Evolutionary conservation across 2,113 vertebrate genomes (phyloP).

Genomic region (Eubucco bourcierii): DNA sequence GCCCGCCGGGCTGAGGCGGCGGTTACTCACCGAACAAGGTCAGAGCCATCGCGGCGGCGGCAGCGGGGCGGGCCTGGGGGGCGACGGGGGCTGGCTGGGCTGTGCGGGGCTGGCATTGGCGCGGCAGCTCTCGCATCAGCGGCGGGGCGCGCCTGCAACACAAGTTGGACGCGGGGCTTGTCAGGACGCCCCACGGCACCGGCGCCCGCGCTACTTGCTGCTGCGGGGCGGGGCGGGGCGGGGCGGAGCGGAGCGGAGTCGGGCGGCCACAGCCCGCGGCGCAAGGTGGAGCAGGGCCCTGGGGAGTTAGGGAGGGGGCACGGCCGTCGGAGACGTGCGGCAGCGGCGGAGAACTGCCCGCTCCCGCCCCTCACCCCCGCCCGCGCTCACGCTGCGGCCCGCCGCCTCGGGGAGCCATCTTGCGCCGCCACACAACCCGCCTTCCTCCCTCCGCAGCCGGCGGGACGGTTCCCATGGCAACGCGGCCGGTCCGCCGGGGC

Average conservation of each 20-base stretch:
- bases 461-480: constrained; percentile 74
- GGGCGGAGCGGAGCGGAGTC: background rate
- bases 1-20: background rate
- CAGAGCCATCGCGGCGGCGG: constrained; percentile 76
- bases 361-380: background rate
- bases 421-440: constrained; percentile 54
- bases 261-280: background rate
- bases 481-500: constrained; percentile 44
- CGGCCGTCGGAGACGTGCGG: background rate
- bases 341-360: background rate
- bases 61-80: background rate
- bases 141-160: constrained; percentile 33
- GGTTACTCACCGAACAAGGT: constrained; percentile 81
- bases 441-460: constrained; percentile 18
- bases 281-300: background rate
- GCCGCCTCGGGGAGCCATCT: constrained; percentile 71
- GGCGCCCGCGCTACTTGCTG: constrained; percentile 29
- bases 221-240: background rate
- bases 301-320: background rate
- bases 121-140: constrained; percentile 17
- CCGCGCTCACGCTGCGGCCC: constrained; percentile 72
- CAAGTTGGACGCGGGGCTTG: constrained; percentile 54
- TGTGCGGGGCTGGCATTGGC: constrained; percentile 27
- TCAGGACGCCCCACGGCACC: background rate
- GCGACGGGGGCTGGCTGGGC: background rate